Base-by-base conservation (phyloP, 2,113 vertebrate species). In the Anser brachyrhynchus region DNA sequence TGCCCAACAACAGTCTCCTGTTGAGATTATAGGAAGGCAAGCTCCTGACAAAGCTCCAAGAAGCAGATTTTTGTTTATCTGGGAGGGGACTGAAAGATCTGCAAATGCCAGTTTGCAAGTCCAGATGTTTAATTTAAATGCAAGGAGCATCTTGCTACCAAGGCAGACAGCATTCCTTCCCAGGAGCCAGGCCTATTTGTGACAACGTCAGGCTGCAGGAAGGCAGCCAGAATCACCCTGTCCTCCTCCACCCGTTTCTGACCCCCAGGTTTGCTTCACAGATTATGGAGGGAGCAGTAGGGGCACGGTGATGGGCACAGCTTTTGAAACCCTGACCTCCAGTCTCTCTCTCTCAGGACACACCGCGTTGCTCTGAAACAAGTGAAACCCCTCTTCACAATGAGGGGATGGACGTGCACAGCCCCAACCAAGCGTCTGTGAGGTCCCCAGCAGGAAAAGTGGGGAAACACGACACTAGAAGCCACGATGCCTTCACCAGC, bases 1-100 rank as follows among this genome's bases (percentile, higher is more conserved):
- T 18, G 21, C 49, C 57, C 44, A 74, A 2, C 1, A 58, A 25
- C 0, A 2, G 13, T 7, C 33, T 71, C 41, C 0, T 0, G 46
- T 18, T 10, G 26, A 44, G 39, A 46, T 16, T 15, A 58, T 0
- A 49, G 37, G 46, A 51, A 58, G 17, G 18, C 10, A 57, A 92
- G 41, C 57, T 84, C 70, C 74, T 64, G 41, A 72, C 52, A 75
- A 75, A 67, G 55, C 4, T 0, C 8, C 29, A 9, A 51, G 61
- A 13, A 85, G 52, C 49, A 77, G 33, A 52, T 7, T 70, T 1
- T 2, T 23, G 83, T 7, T 59, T 23, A 26, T 39, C 57, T 49
- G 37, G 18, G 46, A 52, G 20, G 33, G 8, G 37, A 69, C 9
- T 20, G 43, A 44, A 72, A 31, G 26, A 51, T 6, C 58, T 69